Evolutionary conservation across 2,113 vertebrate genomes (phyloP), one percentile per base, ranked within the genome.

Genomic region (Sisor rabdophorus): DNA sequence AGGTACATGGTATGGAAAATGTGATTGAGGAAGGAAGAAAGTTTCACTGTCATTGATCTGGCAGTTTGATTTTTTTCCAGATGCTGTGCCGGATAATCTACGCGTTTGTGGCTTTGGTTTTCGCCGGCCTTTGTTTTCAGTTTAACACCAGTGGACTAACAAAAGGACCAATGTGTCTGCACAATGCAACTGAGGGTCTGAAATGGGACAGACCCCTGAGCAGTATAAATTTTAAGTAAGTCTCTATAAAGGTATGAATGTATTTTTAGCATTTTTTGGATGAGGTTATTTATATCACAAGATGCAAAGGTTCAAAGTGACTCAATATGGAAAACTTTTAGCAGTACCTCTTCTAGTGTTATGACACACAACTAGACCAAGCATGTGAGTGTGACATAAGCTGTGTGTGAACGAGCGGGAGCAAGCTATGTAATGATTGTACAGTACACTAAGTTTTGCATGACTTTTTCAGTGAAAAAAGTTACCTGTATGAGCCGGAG

Each of bases 81-180:
- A 91, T 91, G 89, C 61, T 90, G 56, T 84, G 79, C 22, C 87
- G 86, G 83, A 22, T 85, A 19, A 1, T 83, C 0, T 85, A 83
- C 81, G 89, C 87, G 3, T 64, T 63, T 11, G 19, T 88, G 26
- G 86, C 85, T 11, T 12, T 88, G 10, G 20, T 86, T 0, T 85
- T 82, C 2, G 85, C 90, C 0, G 84, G 50, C 0, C 11, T 65
- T 48, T 89, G 89, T 40, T 88, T 84, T 28, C 15, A 85, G 30
- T 81, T 92, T 24, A 88, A 87, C 40, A 26, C 12, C 20, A 87
- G 71, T 0, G 91, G 88, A 2, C 84, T 93, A 24, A 54, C 53
- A 0, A 75, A 67, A 50, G 92, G 92, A 30, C 92, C 92, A 0
- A 83, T 86, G 2, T 93, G 92, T 82, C 81, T 88, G 3, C 87